A percentile compares a stretch with the other conserved stretches of the same genome.
These are phyloP conservation scores for Crocidura indochinensis DNA, from an alignment of 2,797 vertebrate species.

Conservation along the genomic window DNA sequence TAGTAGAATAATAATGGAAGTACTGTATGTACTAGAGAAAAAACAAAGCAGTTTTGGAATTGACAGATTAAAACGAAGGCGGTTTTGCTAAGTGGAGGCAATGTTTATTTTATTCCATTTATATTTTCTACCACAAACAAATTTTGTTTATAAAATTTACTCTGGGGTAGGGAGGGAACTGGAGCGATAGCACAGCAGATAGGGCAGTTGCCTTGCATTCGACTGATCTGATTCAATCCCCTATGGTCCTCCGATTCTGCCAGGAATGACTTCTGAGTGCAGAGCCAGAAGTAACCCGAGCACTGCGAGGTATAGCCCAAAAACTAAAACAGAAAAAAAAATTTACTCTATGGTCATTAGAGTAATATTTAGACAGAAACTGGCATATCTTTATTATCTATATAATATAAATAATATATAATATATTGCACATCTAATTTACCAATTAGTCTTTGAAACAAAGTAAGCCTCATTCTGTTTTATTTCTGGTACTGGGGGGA, in stretches of 20 bases:
- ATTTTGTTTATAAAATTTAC: too few relatives aligned
- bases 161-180: too few relatives aligned
- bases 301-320: too few relatives aligned
- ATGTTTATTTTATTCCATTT: conserved; percentile 4
- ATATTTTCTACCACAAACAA: not conserved
- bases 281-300: too few relatives aligned
- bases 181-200: too few relatives aligned
- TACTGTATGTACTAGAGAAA: not conserved
- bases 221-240: too few relatives aligned
- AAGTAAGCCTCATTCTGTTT: conserved; percentile 27
- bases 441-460: conserved; percentile 53
- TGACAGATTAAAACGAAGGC: conserved; percentile 15
- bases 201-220: not conserved
- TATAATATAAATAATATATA: too few relatives aligned
- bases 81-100: conserved; percentile 18
- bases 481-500: not conserved
- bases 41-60: not conserved
- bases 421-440: not conserved
- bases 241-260: too few relatives aligned
- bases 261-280: too few relatives aligned
- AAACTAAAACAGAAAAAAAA: too few relatives aligned
- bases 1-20: not conserved
- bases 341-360: conserved; percentile 37
- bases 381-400: not conserved
- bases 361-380: not conserved